These are phyloP conservation scores for Coenonympha glycerion DNA, from an alignment of 2,888 invertebrate species.

Conservation along the genomic window DNA sequence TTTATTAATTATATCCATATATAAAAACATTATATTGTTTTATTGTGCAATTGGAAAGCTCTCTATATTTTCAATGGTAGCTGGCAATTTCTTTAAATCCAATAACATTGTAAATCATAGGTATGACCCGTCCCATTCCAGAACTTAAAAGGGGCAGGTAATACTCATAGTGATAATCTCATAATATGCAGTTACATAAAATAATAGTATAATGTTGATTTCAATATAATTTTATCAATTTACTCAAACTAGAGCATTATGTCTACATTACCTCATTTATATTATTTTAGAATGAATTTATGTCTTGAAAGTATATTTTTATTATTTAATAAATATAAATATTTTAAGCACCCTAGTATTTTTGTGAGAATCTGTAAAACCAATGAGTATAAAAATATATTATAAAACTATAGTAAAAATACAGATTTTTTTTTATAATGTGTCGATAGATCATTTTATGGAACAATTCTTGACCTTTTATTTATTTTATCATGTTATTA, in stretches of 20 bases:
- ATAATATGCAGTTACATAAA: neutral
- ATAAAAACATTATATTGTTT: neutral
- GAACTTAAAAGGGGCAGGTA: no score
- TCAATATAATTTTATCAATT: conserved; percentile 28
- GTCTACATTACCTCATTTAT: conserved; percentile 72
- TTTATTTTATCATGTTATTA: conserved; percentile 42
- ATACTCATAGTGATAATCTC: conserved; percentile 3
- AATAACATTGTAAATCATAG: neutral
- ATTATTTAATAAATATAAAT: neutral
- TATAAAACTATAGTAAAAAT: neutral
- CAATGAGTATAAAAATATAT: neutral
- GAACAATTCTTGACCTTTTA: conserved; percentile 46
- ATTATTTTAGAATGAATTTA: conserved; percentile 69
- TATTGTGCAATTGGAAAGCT: conserved; percentile 2
- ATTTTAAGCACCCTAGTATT: neutral
- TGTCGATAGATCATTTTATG: conserved; percentile 33
- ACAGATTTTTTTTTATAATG: conserved; percentile 13
- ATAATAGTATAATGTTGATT: conserved; percentile 3
- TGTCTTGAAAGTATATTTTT: conserved; percentile 59
- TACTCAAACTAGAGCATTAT: conserved; percentile 47
- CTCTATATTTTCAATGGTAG: conserved; percentile 1
- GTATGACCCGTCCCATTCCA: no score
- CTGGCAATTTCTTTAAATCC: neutral
- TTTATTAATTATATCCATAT: neutral
- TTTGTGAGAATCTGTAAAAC: neutral